A percentile compares a stretch with the other conserved stretches of the same genome.
These are phyloP conservation scores for Yponomeuta evonymella DNA, from an alignment of 2,888 invertebrate species.

Conservation along the genomic window DNA sequence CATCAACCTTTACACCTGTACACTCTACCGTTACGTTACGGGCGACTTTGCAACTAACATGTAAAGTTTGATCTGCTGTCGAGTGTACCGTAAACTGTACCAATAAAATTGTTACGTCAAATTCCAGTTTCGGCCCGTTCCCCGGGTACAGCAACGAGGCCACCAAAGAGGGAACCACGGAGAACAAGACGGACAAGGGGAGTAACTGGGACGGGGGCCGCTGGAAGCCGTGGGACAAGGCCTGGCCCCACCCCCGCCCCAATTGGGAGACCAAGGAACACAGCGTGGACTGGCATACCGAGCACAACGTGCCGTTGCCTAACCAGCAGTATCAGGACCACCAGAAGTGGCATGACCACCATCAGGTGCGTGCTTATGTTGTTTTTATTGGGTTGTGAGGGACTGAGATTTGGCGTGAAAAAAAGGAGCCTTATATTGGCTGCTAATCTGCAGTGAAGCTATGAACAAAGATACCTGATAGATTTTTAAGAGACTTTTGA, in stretches of 20 bases:
- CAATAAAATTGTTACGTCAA: too few species aligned
- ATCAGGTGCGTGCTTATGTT: background rate
- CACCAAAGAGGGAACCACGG: constrained; percentile 32
- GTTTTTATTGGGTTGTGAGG: too few species aligned
- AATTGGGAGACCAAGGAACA: constrained; percentile 24
- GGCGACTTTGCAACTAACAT: too few species aligned
- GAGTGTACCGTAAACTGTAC: too few species aligned
- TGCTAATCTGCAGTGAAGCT: too few species aligned
- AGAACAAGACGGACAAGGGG: constrained; percentile 35
- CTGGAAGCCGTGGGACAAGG: constrained; percentile 47
- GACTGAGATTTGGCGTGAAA: too few species aligned
- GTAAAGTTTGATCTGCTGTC: too few species aligned
- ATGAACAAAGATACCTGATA: too few species aligned
- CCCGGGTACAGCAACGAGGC: constrained; percentile 29
- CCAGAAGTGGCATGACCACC: constrained; percentile 1
- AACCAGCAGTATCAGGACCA: constrained; percentile 15
- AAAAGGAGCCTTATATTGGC: too few species aligned
- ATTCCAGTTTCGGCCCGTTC: background rate
- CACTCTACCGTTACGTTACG: too few species aligned
- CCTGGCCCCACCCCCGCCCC: constrained; percentile 29
- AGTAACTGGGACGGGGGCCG: constrained; percentile 31
- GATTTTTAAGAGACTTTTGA: too few species aligned
- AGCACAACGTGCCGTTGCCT: constrained; percentile 20
- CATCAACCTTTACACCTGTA: too few species aligned
- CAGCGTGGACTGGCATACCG: constrained; percentile 24